Evolutionary conservation across 2,797 vertebrate genomes (phyloP), one percentile per base, ranked within the genome.

Genomic region (Sebastes kiyomatsui): DNA sequence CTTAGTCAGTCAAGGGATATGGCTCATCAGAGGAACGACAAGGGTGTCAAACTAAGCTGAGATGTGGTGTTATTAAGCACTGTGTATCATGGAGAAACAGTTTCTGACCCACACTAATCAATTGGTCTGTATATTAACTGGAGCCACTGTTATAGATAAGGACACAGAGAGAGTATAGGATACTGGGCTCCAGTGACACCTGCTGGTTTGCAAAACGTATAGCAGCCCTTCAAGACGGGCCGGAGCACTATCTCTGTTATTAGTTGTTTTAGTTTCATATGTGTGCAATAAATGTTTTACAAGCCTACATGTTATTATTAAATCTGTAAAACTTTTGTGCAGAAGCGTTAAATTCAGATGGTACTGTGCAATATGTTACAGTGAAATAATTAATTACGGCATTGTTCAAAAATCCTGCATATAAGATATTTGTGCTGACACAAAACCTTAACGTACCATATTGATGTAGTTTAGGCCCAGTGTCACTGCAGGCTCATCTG

Each of bases 181-280:
- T 38, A 54, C 52, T 54, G 49, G 28, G 35, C 12, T 38, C 35
- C 35, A 38, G 35, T 38, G 35, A 38, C 35, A 14, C 35, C 35
- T 38, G 35, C 35, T 38, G 12, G 13, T 1, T 49, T 49, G 4
- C 14, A 20, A 23, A 46, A 16, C 18, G 2, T n/a, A 42, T n/a
- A n/a, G 33, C 54, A 77, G 46, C 18, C 3, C 4, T 13, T 38
- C 35, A 38, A 38, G 35, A 38, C 12, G 12, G 12, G 35, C 35
- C 0, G 4, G 0, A 38, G 35, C 35, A 38, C 35, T 13, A 13
- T 0, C 35, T 38, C 35, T 38, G 35, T 38, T 5, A 38, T 38
- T 38, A 38, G 1, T 38, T 0, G 4, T 38, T 13, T 38, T 38
- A 38, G 35, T 0, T 38, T 38, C 35, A 38, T 38, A 13, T 38